A percentile compares a stretch with the other conserved stretches of the same genome.
Conservation (phyloP, 1,140 invertebrate species). For the Alviniconcha marisindica region DNA sequence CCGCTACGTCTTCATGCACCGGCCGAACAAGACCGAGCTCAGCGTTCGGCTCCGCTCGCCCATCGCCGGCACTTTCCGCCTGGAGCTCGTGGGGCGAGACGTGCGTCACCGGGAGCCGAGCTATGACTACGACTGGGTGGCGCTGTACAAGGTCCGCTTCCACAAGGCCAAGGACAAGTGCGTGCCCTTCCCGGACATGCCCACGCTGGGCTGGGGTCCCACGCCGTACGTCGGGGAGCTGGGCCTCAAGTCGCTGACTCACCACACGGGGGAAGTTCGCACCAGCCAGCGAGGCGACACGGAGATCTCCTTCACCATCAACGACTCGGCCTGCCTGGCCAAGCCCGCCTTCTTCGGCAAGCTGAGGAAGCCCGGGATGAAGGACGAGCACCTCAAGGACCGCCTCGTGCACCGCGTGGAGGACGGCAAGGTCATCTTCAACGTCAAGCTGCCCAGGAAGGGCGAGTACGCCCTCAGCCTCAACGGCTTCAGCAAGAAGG, state of each 20-base stretch:
- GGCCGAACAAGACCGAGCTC: conserved; percentile 52
- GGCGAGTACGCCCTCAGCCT: conserved; percentile 64
- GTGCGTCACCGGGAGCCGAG: conserved; percentile 45
- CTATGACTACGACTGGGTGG: conserved; percentile 68
- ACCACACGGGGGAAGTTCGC: conserved; percentile 59
- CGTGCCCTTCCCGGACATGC: conserved; percentile 61
- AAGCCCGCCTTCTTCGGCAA: conserved; percentile 28
- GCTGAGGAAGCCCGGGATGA: conserved; percentile 24
- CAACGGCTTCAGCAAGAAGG: conserved; percentile 50
- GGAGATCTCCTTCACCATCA: conserved; percentile 58
- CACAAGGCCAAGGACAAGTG: conserved; percentile 52
- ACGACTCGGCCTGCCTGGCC: conserved; percentile 22
- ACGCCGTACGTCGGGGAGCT: conserved; percentile 49
- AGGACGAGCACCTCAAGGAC: conserved; percentile 52
- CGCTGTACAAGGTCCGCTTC: conserved; percentile 62
- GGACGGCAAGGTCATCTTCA: conserved; percentile 63
- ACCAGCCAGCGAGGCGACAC: conserved; percentile 55
- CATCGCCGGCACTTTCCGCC: conserved; percentile 51
- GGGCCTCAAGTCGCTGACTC: conserved; percentile 59
- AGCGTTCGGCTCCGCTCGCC: conserved; percentile 55
- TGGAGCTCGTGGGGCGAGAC: conserved; percentile 66
- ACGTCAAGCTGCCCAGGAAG: conserved; percentile 57
- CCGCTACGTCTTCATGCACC: conserved; percentile 63
- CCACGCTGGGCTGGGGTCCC: conserved; percentile 64
- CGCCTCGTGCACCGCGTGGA: conserved; percentile 62